Evolutionary conservation across 2,113 vertebrate species (phyloP).

Genomic region (Rhinolophus ferrumequinum): DNA sequence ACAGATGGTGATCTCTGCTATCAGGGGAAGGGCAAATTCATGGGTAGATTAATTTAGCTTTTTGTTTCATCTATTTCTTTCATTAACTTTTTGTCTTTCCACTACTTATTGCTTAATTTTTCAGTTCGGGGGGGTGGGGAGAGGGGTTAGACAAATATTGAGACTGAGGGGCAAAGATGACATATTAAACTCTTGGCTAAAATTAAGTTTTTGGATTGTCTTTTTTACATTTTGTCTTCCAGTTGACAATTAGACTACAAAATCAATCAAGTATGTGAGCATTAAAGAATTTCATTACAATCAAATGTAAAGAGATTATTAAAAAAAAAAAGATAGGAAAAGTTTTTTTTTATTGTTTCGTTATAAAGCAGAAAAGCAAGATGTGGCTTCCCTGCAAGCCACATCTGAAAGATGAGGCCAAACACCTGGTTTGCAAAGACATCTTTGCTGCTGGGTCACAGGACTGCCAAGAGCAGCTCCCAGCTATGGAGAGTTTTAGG

Average conservation of each 20-base stretch:
- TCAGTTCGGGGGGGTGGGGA: neutral
- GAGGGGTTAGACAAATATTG: too few relatives aligned
- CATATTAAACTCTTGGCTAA: neutral
- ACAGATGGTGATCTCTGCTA: constrained; percentile 24
- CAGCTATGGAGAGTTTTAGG: neutral
- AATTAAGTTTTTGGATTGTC: neutral
- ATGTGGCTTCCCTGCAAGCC: neutral
- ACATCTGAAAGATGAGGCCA: neutral
- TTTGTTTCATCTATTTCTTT: constrained; percentile 30
- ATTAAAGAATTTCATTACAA: neutral
- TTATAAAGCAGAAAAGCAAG: neutral
- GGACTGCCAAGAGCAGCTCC: neutral
- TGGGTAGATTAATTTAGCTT: neutral
- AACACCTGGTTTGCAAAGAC: neutral
- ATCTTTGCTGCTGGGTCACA: neutral
- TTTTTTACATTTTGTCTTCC: neutral
- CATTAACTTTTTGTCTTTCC: constrained; percentile 44
- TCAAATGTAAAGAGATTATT: neutral
- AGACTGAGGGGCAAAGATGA: neutral
- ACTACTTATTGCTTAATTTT: neutral
- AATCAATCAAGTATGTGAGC: neutral
- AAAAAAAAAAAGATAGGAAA: neutral
- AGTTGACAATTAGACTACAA: neutral
- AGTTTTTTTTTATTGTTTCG: neutral
- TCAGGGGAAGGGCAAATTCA: neutral